These are phyloP conservation scores for Carabus problematicus DNA, from an alignment of 2,888 invertebrate species.

Conservation along the genomic window DNA sequence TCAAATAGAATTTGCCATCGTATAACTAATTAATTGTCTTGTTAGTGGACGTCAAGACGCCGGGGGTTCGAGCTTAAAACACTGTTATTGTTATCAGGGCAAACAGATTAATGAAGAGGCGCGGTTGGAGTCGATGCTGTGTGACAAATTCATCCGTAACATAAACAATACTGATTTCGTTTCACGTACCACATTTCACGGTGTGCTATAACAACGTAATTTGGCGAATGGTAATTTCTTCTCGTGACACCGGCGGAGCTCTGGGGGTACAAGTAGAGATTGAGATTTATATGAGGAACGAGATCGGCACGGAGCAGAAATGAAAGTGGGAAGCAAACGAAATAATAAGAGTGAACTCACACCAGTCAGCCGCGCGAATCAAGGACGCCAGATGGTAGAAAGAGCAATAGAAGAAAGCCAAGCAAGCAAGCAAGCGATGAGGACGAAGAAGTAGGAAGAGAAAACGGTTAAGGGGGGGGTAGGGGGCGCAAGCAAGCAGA, in stretches of 20 bases:
- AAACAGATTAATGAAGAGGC: conserved; percentile 35
- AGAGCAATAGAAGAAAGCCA: not conserved
- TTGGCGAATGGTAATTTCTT: conserved; percentile 40
- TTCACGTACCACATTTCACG: conserved; percentile 26
- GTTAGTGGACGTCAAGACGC: too few species aligned
- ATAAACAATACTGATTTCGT: conserved; percentile 17
- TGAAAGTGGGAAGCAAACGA: conserved; percentile 44
- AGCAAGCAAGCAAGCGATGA: not conserved
- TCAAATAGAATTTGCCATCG: too few species aligned
- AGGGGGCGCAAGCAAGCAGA: not conserved
- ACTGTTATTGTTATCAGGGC: conserved; percentile 31
- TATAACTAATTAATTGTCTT: too few species aligned
- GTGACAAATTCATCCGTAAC: conserved; percentile 8
- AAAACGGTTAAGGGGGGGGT: not conserved
- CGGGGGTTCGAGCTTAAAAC: conserved; percentile 7
- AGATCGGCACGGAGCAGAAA: conserved; percentile 32
- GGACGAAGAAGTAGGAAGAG: not conserved
- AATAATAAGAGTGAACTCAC: conserved; percentile 48
- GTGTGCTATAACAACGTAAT: conserved; percentile 39
- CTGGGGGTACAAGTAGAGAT: conserved; percentile 38
- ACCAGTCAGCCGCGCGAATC: not conserved
- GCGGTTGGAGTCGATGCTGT: not conserved
- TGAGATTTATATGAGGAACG: conserved; percentile 48
- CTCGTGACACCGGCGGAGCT: conserved; percentile 28
- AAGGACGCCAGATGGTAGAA: not conserved